Evolutionary conservation across 1,140 invertebrate genomes (phyloP).

Genomic region (Wiebesia pumilae): DNA sequence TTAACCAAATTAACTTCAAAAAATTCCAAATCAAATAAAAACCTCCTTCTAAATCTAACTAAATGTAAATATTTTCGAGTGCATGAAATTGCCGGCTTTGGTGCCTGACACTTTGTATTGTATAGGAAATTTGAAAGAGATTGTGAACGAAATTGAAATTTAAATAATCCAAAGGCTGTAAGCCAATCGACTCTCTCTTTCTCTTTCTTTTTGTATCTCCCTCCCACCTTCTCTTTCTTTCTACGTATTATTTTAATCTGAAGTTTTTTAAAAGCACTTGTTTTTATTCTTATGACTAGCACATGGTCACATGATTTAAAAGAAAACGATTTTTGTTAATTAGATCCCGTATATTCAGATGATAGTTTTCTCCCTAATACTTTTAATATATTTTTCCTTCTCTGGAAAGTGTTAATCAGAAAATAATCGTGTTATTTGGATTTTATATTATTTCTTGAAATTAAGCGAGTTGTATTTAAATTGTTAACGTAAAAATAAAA

Average conservation of each 20-base stretch:
- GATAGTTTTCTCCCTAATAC: too few relatives aligned
- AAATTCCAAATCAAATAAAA: background rate
- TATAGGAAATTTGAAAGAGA: background rate
- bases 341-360: constrained; percentile 18
- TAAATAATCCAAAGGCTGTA: constrained; percentile 48
- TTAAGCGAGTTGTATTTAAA: too few relatives aligned
- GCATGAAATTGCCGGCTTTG: background rate
- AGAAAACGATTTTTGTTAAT: constrained; percentile 28
- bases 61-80: background rate
- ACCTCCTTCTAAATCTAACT: background rate
- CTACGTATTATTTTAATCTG: constrained; percentile 41
- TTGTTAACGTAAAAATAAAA: too few relatives aligned
- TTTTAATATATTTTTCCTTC: too few relatives aligned
- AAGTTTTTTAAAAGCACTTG: constrained; percentile 49
- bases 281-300: background rate
- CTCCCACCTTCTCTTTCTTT: background rate
- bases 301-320: constrained; percentile 10
- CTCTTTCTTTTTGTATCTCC: too few relatives aligned
- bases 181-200: background rate
- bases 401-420: too few relatives aligned
- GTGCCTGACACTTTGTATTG: background rate
- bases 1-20: too few relatives aligned
- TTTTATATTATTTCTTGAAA: too few relatives aligned
- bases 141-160: constrained; percentile 47
- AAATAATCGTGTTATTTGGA: too few relatives aligned